These are phyloP conservation scores for Heliocidaris tuberculata DNA, from an alignment of 35 echinoderm and acorn worm species.

Conservation along the genomic window DNA sequence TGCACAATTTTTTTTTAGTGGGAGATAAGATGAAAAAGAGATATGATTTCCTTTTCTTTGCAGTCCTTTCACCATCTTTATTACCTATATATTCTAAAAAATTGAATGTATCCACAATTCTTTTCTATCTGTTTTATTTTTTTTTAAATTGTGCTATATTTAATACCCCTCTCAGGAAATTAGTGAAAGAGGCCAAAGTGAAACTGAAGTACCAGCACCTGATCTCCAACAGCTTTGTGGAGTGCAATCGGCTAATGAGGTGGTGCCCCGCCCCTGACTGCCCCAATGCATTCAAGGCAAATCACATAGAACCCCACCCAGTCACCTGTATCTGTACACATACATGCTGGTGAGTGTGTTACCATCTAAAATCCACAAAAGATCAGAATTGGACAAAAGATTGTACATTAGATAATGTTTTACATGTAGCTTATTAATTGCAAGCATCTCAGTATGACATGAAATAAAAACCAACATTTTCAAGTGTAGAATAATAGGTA, in stretches of 20 bases:
- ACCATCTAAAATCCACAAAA: not conserved
- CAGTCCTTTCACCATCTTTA: not conserved
- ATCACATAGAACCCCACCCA: constrained; percentile 79
- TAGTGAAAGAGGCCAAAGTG: constrained; percentile 96
- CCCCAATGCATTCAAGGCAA: constrained; percentile 92
- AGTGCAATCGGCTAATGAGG: constrained; percentile 92
- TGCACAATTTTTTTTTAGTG: not conserved
- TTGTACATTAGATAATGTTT: not conserved
- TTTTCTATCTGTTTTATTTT: too few relatives aligned
- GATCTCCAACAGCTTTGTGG: constrained; percentile 98
- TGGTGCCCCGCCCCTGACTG: constrained; percentile 99
- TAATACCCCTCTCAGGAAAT: constrained; percentile 58
- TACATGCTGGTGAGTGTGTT: constrained; percentile 77
- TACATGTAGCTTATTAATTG: not conserved
- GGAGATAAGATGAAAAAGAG: too few relatives aligned
- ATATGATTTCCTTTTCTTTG: not conserved
- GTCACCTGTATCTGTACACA: constrained; percentile 83
- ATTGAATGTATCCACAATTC: too few relatives aligned
- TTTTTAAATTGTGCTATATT: not conserved
- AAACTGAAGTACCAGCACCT: constrained; percentile 99
- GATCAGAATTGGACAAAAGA: not conserved
- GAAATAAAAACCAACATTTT: too few relatives aligned
- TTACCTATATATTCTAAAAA: too few relatives aligned
- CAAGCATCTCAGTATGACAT: not conserved
- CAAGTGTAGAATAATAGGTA: too few relatives aligned